Base-by-base conservation (phyloP, 2,113 vertebrate species). In the Sphyrna mokarran region DNA sequence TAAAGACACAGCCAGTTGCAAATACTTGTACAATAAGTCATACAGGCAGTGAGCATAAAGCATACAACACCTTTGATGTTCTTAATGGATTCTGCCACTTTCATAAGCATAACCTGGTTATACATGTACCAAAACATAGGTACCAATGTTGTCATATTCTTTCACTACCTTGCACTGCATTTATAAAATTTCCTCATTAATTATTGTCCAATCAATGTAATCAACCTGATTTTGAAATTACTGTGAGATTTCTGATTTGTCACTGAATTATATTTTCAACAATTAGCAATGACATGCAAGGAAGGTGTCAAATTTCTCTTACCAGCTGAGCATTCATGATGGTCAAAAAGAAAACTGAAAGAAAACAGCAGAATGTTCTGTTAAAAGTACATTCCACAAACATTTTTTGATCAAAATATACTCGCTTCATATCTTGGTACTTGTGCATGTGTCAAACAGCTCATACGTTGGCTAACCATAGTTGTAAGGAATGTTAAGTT, bases 311-410 rank as follows among this genome's bases (percentile, higher is more conserved):
- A 90, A 94, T 95, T 54, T 48, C 69, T 72, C 94, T 95, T 72
- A 76, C 94, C 94, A 0, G 68, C 69, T 95, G 20, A 70, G 43
- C 40, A 72, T 48, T 95, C 37, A 26, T 29, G 29, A 11, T 72
- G 40, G 43, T 48, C 94, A 95, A 40, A 26, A 94, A 72, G 37
- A 95, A 76, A 95, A 69, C 94, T 76, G 20, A 43, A 95, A 76
- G 37, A 0, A 95, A 93, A 95, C 29, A 72, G 72, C 37, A 72
- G 23, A 72, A 29, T 70, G 68, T 33, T 54, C 29, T 48, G 69
- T 76, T 76, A 54, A 76, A 94, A 6, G 43, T 26, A 89, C 26
- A 14, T 48, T 26, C 68, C 20, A 54, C 69, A 72, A 93, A 66
- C n/a, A 22, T 1, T n/a, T 22, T 16, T 22, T 22, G 10, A 93